A percentile compares a stretch with the other conserved stretches of the same genome.
Evolutionary conservation across 2,888 invertebrate species (phyloP).

Genomic region (Arenicola marina): DNA sequence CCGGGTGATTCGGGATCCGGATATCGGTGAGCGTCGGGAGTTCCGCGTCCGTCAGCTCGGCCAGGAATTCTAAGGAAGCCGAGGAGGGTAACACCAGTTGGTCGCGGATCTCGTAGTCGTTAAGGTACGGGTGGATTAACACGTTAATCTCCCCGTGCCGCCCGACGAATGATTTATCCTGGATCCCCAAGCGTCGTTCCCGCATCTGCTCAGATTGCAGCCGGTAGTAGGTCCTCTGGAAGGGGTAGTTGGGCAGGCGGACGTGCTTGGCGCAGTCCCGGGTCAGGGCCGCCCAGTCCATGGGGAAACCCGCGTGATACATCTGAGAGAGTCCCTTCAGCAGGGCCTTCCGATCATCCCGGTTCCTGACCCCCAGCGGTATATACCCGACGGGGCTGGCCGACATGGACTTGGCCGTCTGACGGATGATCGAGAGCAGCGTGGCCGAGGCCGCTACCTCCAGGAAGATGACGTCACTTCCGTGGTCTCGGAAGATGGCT

Average conservation of each 20-base stretch:
- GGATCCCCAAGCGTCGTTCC: neutral
- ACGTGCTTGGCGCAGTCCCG: conserved; percentile 15
- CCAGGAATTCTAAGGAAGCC: neutral
- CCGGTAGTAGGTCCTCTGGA: conserved; percentile 4
- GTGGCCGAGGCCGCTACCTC: conserved; percentile 17
- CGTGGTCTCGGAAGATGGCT: conserved; percentile 15
- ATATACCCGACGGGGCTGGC: neutral
- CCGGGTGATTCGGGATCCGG: neutral
- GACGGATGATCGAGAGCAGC: conserved; percentile 13
- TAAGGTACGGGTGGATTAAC: neutral
- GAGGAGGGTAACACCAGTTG: neutral
- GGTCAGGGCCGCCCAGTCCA: conserved; percentile 13
- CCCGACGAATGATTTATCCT: conserved; percentile 3
- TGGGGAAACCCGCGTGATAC: conserved; percentile 6
- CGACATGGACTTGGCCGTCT: neutral
- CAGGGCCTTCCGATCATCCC: neutral
- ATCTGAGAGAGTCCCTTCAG: neutral
- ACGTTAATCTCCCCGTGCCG: neutral
- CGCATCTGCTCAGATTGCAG: neutral
- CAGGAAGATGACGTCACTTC: conserved; percentile 13
- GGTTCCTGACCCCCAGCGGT: neutral
- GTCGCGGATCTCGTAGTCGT: neutral
- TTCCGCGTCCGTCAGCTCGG: neutral
- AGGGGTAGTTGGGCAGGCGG: conserved; percentile 18
- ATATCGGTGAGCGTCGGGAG: neutral